Base-by-base conservation (phyloP, 1,140 invertebrate species). In the Ganaspis sp. region DNA sequence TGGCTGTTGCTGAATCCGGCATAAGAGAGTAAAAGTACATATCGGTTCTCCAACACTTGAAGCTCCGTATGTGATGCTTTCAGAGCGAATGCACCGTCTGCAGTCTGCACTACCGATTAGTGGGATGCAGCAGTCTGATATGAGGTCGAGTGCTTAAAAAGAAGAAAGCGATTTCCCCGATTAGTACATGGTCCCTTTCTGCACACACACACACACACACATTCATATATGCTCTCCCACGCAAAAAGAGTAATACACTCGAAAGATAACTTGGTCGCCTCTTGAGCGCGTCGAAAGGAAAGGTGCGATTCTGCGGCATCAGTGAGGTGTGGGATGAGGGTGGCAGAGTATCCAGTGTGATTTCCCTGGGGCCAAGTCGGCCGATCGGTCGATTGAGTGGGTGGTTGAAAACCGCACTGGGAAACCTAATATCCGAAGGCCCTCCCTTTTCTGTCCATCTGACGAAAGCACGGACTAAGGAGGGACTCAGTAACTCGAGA, bases 391-490 rank as follows among this genome's bases (percentile, higher is more conserved):
- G 88, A 89, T 90, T 87, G 88, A 88, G 87, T 90, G 86, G 88
- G 87, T 89, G 89, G 88, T 85, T 90, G 89, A 90, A 90, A 90
- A 90, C 88, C 89, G 84, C 88, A 89, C 83, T 89, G 88, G 88
- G 89, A 90, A 90, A 90, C 88, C 89, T 90, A 89, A 90, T 90
- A 90, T 90, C 87, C 83, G 85, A 83, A 85, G 83, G 83, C 83
- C 83, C 83, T 79, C 78, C 85, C 82, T 86, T 83, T 83, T 85
- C 83, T 81, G 81, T 81, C 74, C 58, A 64, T 64, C 58, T 29
- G 15, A 29, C 12, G 58, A 64, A 64, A 64, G 58, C 58, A 34
- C 23, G 11, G 58, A 64, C 58, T 64, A 34, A 64, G 58, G 58
- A 64, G 58, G 58, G 58, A 29, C 58, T 64, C 23, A n/a, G 58